Evolutionary conservation across 2,113 vertebrate genomes (phyloP).

Genomic region (Sebastes schlegelii): DNA sequence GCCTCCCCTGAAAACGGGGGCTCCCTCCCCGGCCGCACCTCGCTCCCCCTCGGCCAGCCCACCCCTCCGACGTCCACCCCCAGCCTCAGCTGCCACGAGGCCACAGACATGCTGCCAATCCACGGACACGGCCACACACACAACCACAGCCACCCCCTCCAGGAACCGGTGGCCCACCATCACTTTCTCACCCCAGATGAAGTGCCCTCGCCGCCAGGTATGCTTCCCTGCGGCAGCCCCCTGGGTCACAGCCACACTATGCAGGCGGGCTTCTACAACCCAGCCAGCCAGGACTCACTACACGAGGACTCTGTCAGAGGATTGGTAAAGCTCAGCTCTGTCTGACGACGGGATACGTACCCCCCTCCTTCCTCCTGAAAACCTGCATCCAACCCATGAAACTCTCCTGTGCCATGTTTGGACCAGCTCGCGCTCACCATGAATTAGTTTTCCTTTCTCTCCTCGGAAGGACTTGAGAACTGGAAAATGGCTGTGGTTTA

Average conservation of each 20-base stretch:
- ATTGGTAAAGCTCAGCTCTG: conserved; percentile 97
- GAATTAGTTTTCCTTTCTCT: neutral
- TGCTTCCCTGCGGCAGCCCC: conserved; percentile 90
- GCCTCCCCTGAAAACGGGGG: conserved; percentile 84
- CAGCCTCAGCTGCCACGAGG: conserved; percentile 89
- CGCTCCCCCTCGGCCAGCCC: conserved; percentile 92
- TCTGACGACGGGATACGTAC: conserved; percentile 82
- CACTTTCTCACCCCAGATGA: conserved; percentile 96
- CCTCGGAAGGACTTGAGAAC: conserved; percentile 32
- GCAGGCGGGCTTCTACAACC: conserved; percentile 88
- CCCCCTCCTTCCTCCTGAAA: conserved; percentile 9
- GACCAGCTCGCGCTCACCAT: conserved; percentile 19
- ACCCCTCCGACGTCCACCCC: conserved; percentile 94
- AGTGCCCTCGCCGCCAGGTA: conserved; percentile 90
- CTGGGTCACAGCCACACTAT: conserved; percentile 90
- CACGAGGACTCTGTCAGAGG: conserved; percentile 97
- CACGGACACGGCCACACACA: conserved; percentile 65
- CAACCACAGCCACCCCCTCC: conserved; percentile 83
- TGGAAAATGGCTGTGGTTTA: conserved; percentile 33
- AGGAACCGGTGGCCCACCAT: conserved; percentile 83
- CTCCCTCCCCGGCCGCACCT: conserved; percentile 85
- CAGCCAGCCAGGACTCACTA: conserved; percentile 95
- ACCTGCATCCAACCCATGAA: conserved; percentile 28
- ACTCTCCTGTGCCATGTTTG: conserved; percentile 52
- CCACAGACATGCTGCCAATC: conserved; percentile 87